A percentile compares a stretch with the other conserved stretches of the same genome.
These are phyloP conservation scores for Tricholauxania praeusta DNA, from an alignment of 2,888 invertebrate genomes.

Conservation along the genomic window DNA sequence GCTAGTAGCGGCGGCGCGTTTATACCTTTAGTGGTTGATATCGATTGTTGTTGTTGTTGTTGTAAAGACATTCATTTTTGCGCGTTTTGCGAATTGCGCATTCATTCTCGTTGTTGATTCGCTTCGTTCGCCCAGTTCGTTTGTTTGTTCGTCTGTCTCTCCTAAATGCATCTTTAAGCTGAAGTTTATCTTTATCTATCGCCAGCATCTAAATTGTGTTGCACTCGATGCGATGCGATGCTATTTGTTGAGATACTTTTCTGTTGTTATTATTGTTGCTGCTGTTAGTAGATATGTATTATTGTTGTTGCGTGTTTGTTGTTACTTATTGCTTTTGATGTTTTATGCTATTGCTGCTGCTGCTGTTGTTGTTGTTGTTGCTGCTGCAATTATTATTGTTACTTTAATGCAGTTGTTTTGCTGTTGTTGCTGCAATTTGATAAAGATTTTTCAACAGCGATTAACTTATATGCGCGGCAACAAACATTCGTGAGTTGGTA, in stretches of 20 bases:
- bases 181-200: constrained; percentile 56
- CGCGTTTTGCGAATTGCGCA: constrained; percentile 48
- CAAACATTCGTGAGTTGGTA: no score
- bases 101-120: background rate
- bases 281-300: background rate
- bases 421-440: background rate
- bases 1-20: constrained; percentile 34
- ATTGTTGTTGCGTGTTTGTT: constrained; percentile 10
- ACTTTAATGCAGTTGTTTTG: background rate
- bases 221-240: constrained; percentile 53
- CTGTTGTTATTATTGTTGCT: background rate
- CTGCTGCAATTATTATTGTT: constrained; percentile 14
- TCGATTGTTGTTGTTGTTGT: constrained; percentile 17
- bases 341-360: background rate
- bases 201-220: constrained; percentile 60
- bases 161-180: constrained; percentile 58
- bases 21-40: constrained; percentile 18
- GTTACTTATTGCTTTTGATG: background rate
- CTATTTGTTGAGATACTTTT: constrained; percentile 54
- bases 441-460: constrained; percentile 25
- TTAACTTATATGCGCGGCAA: constrained; percentile 13
- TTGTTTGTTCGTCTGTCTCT: background rate
- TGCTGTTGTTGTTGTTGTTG: constrained; percentile 16
- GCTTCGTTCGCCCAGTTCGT: background rate
- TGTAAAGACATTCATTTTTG: constrained; percentile 59